These are phyloP conservation scores for Phycodurus eques DNA, from an alignment of 2,113 vertebrate species.

Conservation along the genomic window DNA sequence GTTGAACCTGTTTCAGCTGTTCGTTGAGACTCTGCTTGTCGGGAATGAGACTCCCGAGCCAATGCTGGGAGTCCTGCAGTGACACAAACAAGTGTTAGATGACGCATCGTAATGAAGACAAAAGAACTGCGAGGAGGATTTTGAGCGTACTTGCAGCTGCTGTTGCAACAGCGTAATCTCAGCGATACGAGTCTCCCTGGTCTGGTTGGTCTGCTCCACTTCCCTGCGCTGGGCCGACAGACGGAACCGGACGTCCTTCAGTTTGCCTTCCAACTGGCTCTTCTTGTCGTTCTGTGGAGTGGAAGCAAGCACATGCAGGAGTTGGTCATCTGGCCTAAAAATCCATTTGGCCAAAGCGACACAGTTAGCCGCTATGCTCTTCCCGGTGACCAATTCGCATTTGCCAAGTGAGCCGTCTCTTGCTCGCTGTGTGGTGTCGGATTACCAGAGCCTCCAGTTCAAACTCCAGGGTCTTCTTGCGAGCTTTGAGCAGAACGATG, in stretches of 20 bases:
- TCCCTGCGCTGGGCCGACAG: slow-evolving; percentile 89
- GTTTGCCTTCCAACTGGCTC: slow-evolving; percentile 91
- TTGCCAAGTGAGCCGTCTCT: background rate
- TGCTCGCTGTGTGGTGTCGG: slow-evolving; percentile 1
- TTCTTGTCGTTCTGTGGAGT: slow-evolving; percentile 89
- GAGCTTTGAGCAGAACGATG: slow-evolving; percentile 92
- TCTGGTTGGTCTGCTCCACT: slow-evolving; percentile 95
- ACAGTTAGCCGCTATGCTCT: background rate
- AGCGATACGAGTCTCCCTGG: slow-evolving; percentile 88
- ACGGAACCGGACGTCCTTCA: slow-evolving; percentile 92
- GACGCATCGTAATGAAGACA: background rate
- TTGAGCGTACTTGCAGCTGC: slow-evolving; percentile 84
- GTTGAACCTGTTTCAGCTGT: slow-evolving; percentile 93
- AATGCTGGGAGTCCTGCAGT: slow-evolving; percentile 92
- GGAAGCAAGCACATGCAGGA: background rate
- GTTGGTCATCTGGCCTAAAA: background rate
- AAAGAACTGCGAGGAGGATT: background rate
- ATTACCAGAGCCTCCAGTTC: slow-evolving; percentile 92
- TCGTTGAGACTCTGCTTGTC: slow-evolving; percentile 96
- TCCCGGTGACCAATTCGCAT: background rate
- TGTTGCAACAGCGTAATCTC: slow-evolving; percentile 95
- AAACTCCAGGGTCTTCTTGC: slow-evolving; percentile 97
- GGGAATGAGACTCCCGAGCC: slow-evolving; percentile 92
- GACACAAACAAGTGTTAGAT: background rate
- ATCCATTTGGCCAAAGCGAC: background rate